phyloP scores from a whole-genome alignment of 2,797 vertebrate species.

The Parauchenoglanis punctatus region DNA sequence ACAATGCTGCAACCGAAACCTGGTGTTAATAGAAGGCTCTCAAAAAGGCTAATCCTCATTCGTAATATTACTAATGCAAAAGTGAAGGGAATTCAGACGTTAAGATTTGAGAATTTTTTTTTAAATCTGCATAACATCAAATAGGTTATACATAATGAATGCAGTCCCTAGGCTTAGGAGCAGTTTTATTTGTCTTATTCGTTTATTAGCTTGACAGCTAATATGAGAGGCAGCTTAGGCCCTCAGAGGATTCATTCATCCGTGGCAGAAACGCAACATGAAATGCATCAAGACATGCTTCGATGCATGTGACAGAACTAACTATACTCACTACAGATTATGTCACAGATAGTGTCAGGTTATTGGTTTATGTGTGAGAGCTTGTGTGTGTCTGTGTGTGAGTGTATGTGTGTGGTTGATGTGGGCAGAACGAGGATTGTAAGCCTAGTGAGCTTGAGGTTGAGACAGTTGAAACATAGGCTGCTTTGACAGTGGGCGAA shows the following conservation, averaged over 20 bases:
- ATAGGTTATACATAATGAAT: constrained; percentile 42
- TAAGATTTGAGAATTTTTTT: constrained; percentile 4
- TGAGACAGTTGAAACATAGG: constrained; percentile 51
- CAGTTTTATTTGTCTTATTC: constrained; percentile 39
- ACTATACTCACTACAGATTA: constrained; percentile 47
- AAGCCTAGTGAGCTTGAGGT: constrained; percentile 1
- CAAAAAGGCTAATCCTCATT: background rate
- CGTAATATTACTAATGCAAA: background rate
- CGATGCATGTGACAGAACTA: constrained; percentile 47
- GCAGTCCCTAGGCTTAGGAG: constrained; percentile 39
- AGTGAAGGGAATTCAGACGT: constrained; percentile 12
- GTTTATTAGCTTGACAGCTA: constrained; percentile 55
- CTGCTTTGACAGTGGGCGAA: constrained; percentile 38
- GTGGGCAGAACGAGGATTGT: constrained; percentile 36
- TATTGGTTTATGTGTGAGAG: constrained; percentile 31
- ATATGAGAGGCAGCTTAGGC: constrained; percentile 54
- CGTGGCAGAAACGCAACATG: constrained; percentile 51
- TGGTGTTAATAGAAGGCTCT: background rate
- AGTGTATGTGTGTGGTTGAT: constrained; percentile 34
- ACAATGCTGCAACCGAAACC: background rate
- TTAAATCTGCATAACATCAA: constrained; percentile 29
- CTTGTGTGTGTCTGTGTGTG: background rate
- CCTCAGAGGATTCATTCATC: constrained; percentile 58
- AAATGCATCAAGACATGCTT: constrained; percentile 55
- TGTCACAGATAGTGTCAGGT: constrained; percentile 46